These are phyloP conservation scores for Parascotia fuliginaria DNA, from an alignment of 2,888 invertebrate genomes.

Conservation along the genomic window DNA sequence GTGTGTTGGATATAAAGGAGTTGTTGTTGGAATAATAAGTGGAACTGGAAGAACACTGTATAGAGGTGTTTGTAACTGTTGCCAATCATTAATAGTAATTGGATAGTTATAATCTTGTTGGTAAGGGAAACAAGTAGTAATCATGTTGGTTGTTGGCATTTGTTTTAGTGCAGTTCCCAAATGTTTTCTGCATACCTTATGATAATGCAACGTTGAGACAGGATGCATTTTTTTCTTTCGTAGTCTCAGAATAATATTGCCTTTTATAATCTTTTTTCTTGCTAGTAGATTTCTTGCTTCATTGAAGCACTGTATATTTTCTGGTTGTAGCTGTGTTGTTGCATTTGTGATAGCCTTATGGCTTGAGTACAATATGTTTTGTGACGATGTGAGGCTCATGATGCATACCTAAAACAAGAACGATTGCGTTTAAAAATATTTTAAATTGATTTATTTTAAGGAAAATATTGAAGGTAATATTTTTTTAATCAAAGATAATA, in stretches of 20 bases:
- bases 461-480: no score
- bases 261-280: slow-evolving; percentile 16
- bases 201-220: not conserved
- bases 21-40: slow-evolving; percentile 14
- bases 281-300: slow-evolving; percentile 4
- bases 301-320: slow-evolving; percentile 1
- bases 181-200: slow-evolving; percentile 9
- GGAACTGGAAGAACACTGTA: slow-evolving; percentile 17
- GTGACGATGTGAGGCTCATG: slow-evolving; percentile 13
- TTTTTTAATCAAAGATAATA: no score
- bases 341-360: slow-evolving; percentile 2
- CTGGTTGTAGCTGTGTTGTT: not conserved
- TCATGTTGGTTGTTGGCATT: not conserved
- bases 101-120: slow-evolving; percentile 16
- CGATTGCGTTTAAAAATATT: not conserved
- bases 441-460: no score
- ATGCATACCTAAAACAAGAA: slow-evolving; percentile 19
- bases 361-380: slow-evolving; percentile 1
- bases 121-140: slow-evolving; percentile 4
- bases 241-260: slow-evolving; percentile 9
- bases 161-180: not conserved
- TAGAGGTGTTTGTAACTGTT: slow-evolving; percentile 16
- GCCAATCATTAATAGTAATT: slow-evolving; percentile 16
- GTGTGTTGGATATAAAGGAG: slow-evolving; percentile 12
- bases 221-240: slow-evolving; percentile 18